These are phyloP conservation scores for Ochotona curzoniae DNA, from an alignment of 2,113 vertebrate genomes.

Conservation along the genomic window DNA sequence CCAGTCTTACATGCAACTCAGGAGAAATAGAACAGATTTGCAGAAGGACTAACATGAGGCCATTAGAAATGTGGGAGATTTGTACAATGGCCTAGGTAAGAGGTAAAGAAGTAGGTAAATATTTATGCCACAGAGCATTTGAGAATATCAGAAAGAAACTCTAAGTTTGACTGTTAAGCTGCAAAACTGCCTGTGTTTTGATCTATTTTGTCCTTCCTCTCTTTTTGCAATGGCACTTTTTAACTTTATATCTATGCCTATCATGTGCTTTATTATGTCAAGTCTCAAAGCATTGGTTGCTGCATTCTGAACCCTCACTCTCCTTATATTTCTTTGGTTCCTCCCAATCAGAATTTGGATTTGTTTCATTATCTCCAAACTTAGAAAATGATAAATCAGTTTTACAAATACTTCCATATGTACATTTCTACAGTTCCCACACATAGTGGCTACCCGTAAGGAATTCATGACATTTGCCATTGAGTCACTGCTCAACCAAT, in stretches of 20 bases:
- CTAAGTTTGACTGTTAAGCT: neutral
- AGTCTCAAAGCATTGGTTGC: rapidly evolving
- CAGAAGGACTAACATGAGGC: neutral
- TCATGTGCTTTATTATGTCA: rapidly evolving
- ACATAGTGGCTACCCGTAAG: neutral
- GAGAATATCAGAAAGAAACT: neutral
- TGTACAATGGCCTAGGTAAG: neutral
- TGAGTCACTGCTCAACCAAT: neutral
- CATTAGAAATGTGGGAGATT: neutral
- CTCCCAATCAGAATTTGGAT: neutral
- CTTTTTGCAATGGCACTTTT: neutral
- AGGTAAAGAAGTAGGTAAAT: neutral
- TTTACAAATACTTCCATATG: neutral
- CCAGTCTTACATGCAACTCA: neutral
- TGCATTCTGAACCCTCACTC: neutral
- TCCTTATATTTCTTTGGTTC: neutral
- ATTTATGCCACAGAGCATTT: neutral
- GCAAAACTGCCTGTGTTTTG: neutral
- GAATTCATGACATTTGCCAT: neutral
- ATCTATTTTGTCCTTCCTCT: neutral
- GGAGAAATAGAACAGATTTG: neutral
- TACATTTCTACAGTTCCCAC: neutral
- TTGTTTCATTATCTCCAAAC: neutral
- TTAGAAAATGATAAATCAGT: neutral
- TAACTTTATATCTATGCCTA: neutral